Evolutionary conservation across 2,113 vertebrate genomes (phyloP).

Genomic region (Eubucco bourcierii): DNA sequence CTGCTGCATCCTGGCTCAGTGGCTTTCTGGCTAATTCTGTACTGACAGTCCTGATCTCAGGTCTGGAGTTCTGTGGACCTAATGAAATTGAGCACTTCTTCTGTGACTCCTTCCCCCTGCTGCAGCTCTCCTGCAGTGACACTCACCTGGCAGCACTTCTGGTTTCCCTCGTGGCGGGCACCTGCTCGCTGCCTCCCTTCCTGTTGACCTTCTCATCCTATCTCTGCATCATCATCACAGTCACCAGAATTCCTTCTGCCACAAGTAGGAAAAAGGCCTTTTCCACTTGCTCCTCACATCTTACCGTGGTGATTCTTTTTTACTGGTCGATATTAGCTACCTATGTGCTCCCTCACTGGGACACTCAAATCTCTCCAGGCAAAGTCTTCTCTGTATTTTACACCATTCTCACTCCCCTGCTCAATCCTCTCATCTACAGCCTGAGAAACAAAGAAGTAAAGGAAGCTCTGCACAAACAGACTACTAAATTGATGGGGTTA

Average conservation of each 20-base stretch:
- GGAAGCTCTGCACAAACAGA: neutral
- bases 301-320: neutral
- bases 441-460: constrained; percentile 4
- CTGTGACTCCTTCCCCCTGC: neutral
- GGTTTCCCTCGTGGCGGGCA: neutral
- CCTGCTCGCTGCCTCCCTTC: neutral
- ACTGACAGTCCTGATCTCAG: neutral
- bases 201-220: neutral
- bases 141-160: neutral
- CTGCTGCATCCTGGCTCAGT: neutral
- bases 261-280: neutral
- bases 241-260: neutral
- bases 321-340: neutral
- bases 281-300: neutral
- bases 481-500: neutral
- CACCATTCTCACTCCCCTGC: neutral
- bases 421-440: neutral
- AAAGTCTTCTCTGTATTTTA: neutral
- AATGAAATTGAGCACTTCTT: neutral
- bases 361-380: neutral
- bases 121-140: neutral
- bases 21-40: neutral
- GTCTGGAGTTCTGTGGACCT: neutral
- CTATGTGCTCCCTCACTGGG: neutral
- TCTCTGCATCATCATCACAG: neutral